phyloP scores from a whole-genome alignment of 2,797 vertebrate species.

The Heterohyrax brucei region DNA sequence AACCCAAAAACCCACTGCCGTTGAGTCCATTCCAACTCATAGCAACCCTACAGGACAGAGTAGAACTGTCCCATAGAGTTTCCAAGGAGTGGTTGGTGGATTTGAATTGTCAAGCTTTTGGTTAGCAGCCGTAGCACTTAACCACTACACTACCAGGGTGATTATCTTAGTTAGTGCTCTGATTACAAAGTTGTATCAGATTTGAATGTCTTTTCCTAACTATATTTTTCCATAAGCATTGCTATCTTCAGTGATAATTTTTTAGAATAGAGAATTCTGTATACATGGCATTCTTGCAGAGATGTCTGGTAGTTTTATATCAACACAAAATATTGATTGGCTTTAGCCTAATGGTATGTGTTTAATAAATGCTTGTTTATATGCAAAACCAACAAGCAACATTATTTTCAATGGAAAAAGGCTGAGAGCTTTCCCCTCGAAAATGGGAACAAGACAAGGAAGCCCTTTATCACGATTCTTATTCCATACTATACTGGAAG shows the following conservation, averaged over 20 bases:
- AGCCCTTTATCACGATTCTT: too few species aligned
- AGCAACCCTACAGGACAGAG: too few species aligned
- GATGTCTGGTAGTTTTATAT: constrained; percentile 18
- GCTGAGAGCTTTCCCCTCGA: too few species aligned
- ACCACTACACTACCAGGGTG: not conserved
- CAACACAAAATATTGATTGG: not conserved
- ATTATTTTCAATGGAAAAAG: too few species aligned
- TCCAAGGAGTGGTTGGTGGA: too few species aligned
- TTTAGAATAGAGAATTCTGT: constrained; percentile 60
- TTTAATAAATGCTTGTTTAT: constrained; percentile 54
- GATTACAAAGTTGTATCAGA: constrained; percentile 37
- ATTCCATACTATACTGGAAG: too few species aligned
- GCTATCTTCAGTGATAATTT: not conserved
- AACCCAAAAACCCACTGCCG: too few species aligned
- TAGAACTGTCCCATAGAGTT: too few species aligned
- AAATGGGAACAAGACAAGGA: too few species aligned
- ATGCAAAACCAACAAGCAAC: not conserved
- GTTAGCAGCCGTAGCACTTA: too few species aligned
- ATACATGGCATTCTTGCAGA: constrained; percentile 13
- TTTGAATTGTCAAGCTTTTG: too few species aligned
- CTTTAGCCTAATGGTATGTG: not conserved
- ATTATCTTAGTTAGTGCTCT: constrained; percentile 57
- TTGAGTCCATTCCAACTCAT: too few species aligned
- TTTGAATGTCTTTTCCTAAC: constrained; percentile 47
- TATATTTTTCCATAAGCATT: not conserved